Base-by-base conservation (phyloP, 2,888 invertebrate genomes). In the Clepsis dumicolana region DNA sequence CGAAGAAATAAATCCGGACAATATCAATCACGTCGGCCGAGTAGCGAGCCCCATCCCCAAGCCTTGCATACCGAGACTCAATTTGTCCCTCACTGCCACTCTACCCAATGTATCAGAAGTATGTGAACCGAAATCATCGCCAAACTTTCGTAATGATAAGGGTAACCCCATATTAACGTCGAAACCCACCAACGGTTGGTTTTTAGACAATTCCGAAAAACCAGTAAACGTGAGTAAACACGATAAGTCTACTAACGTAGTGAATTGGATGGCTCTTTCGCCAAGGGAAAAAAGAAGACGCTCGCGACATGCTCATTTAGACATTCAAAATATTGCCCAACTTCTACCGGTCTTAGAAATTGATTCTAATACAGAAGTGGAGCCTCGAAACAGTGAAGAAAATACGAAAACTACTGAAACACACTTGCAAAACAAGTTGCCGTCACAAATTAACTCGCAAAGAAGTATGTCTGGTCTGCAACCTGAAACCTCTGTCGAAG, bases 51-150 rank as follows among this genome's bases (percentile, higher is more conserved):
- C 90, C 1, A 80, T 86, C 16, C 86, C 88, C 14, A 71, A 75
- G 1, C 61, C 80, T 2, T 83, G 77, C 61, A 80, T 90, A 70
- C 90, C 91, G 0, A 81, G 85, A 73, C 75, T 91, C 12, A 81
- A 89, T 67, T 72, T 91, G 53, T 80, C 85, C 1, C 71, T 83
- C 63, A 81, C 80, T 1, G 83, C 86, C 18, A 84, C 83, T 48
- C 76, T 93, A 50, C 89, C 93, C 1, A 90, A 91, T 4, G 85
- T 93, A 0, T 85, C 89, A 7, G 93, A 93, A 79, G 73, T 89
- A 65, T 78, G 86, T 10, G 93, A 92, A 74, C 78, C 84, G 0
- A 78, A 74, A 38, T 84, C 77, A 65, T 73, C 73, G 60, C 65
- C 70, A 8, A 71, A 75, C 1, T 66, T 78, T 1, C 70, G 76